Evolutionary conservation across 2,113 vertebrate species (phyloP).

Genomic region (Lophura nycthemera): DNA sequence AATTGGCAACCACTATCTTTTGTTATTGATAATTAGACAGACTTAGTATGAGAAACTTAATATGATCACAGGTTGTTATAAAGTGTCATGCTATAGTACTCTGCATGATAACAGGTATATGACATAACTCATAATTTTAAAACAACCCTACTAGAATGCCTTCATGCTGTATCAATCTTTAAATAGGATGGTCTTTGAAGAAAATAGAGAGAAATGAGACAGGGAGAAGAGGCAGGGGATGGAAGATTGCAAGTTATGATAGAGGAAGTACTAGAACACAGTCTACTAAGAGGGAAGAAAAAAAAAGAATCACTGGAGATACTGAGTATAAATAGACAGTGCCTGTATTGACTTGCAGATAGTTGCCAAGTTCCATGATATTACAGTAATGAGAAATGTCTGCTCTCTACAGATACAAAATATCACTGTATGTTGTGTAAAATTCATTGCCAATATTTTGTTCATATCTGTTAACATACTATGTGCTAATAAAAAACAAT

Average conservation of each 20-base stretch:
- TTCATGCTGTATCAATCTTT: not conserved
- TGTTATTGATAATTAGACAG: not conserved
- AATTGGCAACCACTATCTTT: not conserved
- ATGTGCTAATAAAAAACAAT: not conserved
- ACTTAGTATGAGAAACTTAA: not conserved
- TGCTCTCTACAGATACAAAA: not conserved
- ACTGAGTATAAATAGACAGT: not conserved
- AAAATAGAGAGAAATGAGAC: not conserved
- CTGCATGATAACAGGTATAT: accelerated
- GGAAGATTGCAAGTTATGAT: not conserved
- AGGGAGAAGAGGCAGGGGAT: not conserved
- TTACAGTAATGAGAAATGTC: not conserved
- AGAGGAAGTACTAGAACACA: not conserved
- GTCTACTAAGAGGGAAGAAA: not conserved
- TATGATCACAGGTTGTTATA: not conserved
- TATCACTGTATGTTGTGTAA: not conserved
- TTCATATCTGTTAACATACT: not conserved
- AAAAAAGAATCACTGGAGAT: not conserved
- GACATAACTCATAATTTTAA: not conserved
- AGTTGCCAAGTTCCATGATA: not conserved
- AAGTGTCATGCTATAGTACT: not conserved
- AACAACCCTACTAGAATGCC: not conserved
- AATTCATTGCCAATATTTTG: not conserved
- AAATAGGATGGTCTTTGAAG: not conserved
- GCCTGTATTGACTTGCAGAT: not conserved